phyloP scores from a whole-genome alignment of 2,113 vertebrate genomes.

The Syngnathus floridae region DNA sequence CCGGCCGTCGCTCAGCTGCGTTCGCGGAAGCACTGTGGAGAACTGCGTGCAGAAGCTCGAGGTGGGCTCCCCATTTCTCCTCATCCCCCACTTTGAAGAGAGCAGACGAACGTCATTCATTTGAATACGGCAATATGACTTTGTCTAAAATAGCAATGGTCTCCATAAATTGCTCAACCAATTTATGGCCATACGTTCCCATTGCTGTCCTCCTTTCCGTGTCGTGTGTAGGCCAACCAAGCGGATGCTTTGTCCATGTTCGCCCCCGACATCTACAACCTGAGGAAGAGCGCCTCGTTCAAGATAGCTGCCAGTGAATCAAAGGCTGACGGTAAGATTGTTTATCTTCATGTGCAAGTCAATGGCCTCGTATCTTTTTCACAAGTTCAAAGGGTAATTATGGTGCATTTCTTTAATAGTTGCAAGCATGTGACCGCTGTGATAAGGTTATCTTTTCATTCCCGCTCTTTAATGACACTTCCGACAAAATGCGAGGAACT shows the following conservation, averaged over 20 bases:
- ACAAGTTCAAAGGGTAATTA: background rate
- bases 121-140: background rate
- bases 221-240: slow-evolving; percentile 64
- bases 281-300: slow-evolving; percentile 72
- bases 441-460: background rate
- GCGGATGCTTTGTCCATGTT: slow-evolving; percentile 80
- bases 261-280: slow-evolving; percentile 72
- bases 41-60: slow-evolving; percentile 76
- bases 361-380: background rate
- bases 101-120: background rate
- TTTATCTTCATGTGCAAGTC: background rate
- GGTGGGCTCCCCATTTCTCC: slow-evolving; percentile 60
- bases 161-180: no score
- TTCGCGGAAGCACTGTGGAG: slow-evolving; percentile 48
- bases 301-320: slow-evolving; percentile 83
- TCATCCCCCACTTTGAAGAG: background rate
- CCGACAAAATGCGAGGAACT: background rate
- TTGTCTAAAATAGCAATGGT: no score
- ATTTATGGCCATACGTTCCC: background rate
- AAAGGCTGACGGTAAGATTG: slow-evolving; percentile 61
- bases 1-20: slow-evolving; percentile 73
- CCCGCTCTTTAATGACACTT: background rate
- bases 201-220: background rate
- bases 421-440: background rate
- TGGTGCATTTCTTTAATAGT: background rate